Conservation (phyloP, 2,113 vertebrate species). For the Ondatra zibethicus region DNA sequence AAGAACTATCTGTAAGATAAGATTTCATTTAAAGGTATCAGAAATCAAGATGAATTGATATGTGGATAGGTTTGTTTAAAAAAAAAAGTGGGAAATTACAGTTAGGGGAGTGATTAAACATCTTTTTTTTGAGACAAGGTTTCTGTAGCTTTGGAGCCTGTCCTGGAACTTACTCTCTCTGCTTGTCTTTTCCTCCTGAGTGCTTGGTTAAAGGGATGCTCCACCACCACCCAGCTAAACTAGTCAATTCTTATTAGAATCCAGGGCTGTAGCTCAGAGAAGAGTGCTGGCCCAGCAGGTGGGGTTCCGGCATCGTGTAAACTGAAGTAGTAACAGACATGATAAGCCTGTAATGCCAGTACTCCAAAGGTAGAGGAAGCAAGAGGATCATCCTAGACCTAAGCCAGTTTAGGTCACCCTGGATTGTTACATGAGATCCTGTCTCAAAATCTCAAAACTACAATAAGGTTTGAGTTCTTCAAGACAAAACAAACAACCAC, state of each 20-base stretch:
- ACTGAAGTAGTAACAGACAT: not conserved
- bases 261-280: not conserved
- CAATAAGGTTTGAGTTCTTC: not conserved
- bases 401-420: not conserved
- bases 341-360: not conserved
- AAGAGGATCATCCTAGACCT: no score
- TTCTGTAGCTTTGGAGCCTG: no score
- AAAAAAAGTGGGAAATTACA: slow-evolving; percentile 9
- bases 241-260: not conserved
- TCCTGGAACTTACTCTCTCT: no score
- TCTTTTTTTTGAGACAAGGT: no score
- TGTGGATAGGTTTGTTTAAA: not conserved
- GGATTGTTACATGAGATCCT: not conserved
- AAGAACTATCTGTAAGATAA: slow-evolving; percentile 28
- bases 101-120: not conserved
- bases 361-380: not conserved
- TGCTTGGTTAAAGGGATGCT: no score
- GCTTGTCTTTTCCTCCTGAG: no score
- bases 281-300: not conserved
- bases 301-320: not conserved
- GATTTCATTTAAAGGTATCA: not conserved
- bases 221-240: no score
- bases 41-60: not conserved
- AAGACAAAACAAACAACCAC: not conserved
- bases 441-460: not conserved